These are phyloP conservation scores for Aspidiotus destructor DNA, from an alignment of 2,888 invertebrate species.

Conservation along the genomic window DNA sequence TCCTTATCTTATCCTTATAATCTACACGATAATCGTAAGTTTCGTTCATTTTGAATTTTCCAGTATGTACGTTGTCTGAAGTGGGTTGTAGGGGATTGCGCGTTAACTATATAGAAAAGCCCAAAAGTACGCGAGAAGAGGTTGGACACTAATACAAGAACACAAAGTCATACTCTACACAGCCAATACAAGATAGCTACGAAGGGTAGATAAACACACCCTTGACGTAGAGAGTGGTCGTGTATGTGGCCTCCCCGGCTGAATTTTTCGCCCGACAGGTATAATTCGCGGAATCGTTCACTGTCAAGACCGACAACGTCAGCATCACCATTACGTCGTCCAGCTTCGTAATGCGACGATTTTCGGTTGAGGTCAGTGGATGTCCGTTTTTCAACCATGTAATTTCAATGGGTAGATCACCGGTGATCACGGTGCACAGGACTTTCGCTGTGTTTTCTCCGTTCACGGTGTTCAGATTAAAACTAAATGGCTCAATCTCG, in stretches of 20 bases:
- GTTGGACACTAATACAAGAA: no score
- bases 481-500: constrained; percentile 47
- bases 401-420: constrained; percentile 64
- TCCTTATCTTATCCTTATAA: no score
- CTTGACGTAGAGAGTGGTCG: constrained; percentile 50
- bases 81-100: no score
- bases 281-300: constrained; percentile 42
- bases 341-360: constrained; percentile 36
- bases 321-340: constrained; percentile 47
- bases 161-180: no score
- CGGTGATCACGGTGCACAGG: constrained; percentile 52
- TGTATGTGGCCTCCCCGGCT: constrained; percentile 45
- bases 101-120: no score
- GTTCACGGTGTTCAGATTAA: constrained; percentile 43
- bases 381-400: constrained; percentile 48
- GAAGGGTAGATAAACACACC: constrained; percentile 41
- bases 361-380: constrained; percentile 35
- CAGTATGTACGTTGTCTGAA: no score
- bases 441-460: constrained; percentile 48
- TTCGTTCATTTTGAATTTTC: no score
- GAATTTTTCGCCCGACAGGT: constrained; percentile 42
- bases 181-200: no score
- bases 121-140: no score
- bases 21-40: no score
- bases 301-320: constrained; percentile 44